Base-by-base conservation (phyloP, 2,113 vertebrate species). In the Corythoichthys intestinalis region DNA sequence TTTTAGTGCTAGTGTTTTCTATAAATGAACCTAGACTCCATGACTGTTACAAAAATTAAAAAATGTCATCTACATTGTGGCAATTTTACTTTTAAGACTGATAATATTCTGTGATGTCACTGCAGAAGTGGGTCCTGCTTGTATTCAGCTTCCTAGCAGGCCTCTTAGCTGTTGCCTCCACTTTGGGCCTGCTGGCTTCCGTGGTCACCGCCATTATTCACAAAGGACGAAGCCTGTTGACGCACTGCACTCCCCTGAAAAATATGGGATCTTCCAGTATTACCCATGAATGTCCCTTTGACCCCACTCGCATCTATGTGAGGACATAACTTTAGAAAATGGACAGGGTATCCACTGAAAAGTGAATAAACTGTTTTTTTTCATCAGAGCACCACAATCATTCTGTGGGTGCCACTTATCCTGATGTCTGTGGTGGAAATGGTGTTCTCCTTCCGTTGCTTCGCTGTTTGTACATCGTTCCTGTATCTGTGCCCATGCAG, bases 291-390 rank as follows among this genome's bases (percentile, higher is more conserved):
- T 97, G 96, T 57, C 94, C 94, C 35, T 98, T 97, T 1, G 94
- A 98, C 66, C 96, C 96, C 65, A 96, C 96, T 0, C 92, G 92
- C 0, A 87, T 96, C 83, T 96, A 94, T 0, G 94, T 97, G 83
- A 95, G 96, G 92, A 52, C 15, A 54, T 13, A 58, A 34, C 13
- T 41, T 57, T 34, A 20, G 7, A 39, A 41, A 35, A n/a, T 67
- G 20, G 46, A 15, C 1, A 28, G 13, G 39, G 12, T 20, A 14
- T 71, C 38, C 13, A 50, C 2, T 77, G 1, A 65, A 57, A 0
- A 66, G 1, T 38, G 20, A 7, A 62, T 37, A 13, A 0, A 3
- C 0, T 0, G n/a, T 0, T 50, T 63, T 9, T 58, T 66, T 52
- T 13, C 2, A 52, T 54, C 87, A 97, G 95, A 92, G 89, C 64